phyloP scores from a whole-genome alignment of 2,888 invertebrate genomes.

The Apomyelois bistriatella region DNA sequence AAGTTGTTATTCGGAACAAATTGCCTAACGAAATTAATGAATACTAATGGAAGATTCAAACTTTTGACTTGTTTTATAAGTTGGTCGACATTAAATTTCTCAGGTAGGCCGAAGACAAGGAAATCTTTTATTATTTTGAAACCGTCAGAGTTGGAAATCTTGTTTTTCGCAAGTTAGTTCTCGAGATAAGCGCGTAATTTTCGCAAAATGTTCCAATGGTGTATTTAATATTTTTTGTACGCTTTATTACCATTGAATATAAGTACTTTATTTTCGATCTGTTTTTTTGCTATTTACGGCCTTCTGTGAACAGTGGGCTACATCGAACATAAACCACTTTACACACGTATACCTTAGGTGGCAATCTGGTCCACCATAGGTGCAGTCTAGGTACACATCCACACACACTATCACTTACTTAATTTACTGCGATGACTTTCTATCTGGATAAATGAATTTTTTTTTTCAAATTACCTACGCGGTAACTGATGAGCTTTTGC shows the following conservation, averaged over 20 bases:
- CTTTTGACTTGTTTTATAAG: constrained; percentile 14
- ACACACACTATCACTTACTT: too few species aligned
- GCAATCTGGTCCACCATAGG: too few species aligned
- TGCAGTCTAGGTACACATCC: too few species aligned
- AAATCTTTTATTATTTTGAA: constrained; percentile 10
- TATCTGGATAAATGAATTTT: too few species aligned
- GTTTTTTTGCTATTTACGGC: too few species aligned
- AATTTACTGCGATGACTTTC: too few species aligned
- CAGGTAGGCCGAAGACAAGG: constrained; percentile 8
- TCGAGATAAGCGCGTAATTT: constrained; percentile 6
- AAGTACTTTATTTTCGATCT: too few species aligned
- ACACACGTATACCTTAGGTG: too few species aligned
- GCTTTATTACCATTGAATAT: neutral
- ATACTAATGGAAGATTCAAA: constrained; percentile 14
- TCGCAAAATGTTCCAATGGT: neutral
- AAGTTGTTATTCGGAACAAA: constrained; percentile 11
- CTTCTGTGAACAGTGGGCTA: too few species aligned
- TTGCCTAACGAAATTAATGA: constrained; percentile 13
- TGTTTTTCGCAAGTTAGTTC: constrained; percentile 6
- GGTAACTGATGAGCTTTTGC: too few species aligned
- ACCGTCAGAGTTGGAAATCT: constrained; percentile 4
- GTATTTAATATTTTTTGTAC: neutral
- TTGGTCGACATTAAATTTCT: constrained; percentile 9
- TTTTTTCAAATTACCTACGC: too few species aligned
- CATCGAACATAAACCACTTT: too few species aligned